Percentiles rank a stretch among this genome's conserved stretches.
Conservation (phyloP, 2,113 vertebrate species). For the Mungos mungo region DNA sequence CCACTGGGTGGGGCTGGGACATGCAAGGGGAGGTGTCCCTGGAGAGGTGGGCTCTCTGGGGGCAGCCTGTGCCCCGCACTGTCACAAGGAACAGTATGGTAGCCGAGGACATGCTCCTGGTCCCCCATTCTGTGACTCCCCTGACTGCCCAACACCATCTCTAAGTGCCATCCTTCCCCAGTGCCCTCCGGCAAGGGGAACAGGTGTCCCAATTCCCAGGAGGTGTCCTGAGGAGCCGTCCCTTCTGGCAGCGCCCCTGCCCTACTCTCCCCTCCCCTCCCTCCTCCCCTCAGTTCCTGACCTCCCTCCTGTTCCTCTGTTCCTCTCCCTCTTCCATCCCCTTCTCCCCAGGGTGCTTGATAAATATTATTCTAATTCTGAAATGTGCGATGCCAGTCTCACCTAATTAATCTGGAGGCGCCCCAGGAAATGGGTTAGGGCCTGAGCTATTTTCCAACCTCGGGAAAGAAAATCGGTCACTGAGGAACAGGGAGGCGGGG, state of each 20-base stretch:
- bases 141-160: not conserved
- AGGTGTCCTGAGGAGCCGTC: not conserved
- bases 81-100: not conserved
- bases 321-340: not conserved
- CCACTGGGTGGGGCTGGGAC: not conserved
- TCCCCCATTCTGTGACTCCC: not conserved
- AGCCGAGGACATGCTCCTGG: not conserved
- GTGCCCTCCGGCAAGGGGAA: not conserved
- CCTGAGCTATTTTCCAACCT: conserved; percentile 76
- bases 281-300: not conserved
- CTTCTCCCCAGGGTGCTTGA: conserved; percentile 70
- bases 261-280: rapidly evolving
- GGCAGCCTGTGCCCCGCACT: rapidly evolving
- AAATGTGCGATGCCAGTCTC: conserved; percentile 48
- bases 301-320: conserved; percentile 50
- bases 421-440: conserved; percentile 80
- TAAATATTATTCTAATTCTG: conserved; percentile 79
- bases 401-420: conserved; percentile 78
- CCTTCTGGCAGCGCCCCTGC: not conserved
- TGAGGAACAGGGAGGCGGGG: not conserved
- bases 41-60: not conserved
- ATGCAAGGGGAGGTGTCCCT: not conserved
- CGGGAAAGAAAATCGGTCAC: conserved; percentile 67
- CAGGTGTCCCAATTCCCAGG: not conserved
- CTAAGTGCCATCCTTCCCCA: not conserved